These are phyloP conservation scores for Semicossyphus pulcher DNA, from an alignment of 2,113 vertebrate species.

Conservation along the genomic window DNA sequence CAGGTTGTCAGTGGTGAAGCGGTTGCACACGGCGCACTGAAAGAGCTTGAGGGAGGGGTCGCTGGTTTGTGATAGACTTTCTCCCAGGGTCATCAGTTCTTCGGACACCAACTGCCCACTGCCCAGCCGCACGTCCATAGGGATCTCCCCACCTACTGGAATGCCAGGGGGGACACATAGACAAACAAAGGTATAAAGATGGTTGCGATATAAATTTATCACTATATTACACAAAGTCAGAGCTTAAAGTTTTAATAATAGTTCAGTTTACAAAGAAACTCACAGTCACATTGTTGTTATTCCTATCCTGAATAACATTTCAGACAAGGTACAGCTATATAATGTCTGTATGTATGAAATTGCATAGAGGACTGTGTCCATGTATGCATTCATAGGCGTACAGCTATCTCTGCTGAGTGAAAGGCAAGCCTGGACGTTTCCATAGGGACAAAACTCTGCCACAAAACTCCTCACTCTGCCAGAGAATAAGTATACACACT, in stretches of 20 bases:
- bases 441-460: constrained; percentile 40
- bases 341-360: constrained; percentile 39
- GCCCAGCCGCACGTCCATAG: constrained; percentile 95
- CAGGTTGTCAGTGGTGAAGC: constrained; percentile 97
- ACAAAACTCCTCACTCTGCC: constrained; percentile 21
- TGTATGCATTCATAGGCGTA: constrained; percentile 64
- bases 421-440: constrained; percentile 38
- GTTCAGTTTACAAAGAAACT: no score
- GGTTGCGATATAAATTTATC: not conserved
- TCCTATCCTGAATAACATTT: constrained; percentile 32
- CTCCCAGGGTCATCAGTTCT: constrained; percentile 98
- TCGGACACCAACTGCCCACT: constrained; percentile 96
- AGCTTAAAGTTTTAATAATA: no score
- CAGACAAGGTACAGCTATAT: constrained; percentile 38
- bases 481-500: constrained; percentile 54
- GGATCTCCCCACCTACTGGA: constrained; percentile 94
- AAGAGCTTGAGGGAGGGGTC: constrained; percentile 98
- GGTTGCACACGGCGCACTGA: constrained; percentile 98
- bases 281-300: no score
- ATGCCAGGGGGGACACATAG: constrained; percentile 19
- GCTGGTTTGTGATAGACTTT: constrained; percentile 95
- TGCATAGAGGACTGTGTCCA: constrained; percentile 44
- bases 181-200: constrained; percentile 18
- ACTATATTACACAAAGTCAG: not conserved
- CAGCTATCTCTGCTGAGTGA: constrained; percentile 42